Evolutionary conservation across 2,113 vertebrate species (phyloP).

Genomic region (Vulpes ferrilata): DNA sequence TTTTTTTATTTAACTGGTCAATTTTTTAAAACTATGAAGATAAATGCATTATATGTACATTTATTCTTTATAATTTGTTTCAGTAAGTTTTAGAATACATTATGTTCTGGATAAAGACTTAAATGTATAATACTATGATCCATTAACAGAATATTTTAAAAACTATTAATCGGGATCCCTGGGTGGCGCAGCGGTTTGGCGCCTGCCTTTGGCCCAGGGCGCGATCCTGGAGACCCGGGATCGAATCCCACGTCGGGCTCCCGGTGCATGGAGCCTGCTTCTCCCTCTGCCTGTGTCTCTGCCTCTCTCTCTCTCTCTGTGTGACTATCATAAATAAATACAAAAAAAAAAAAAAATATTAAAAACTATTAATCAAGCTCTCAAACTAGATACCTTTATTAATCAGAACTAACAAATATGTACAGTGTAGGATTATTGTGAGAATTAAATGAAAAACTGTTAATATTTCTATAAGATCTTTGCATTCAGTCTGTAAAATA

Average conservation of each 20-base stretch:
- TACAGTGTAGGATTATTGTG: neutral
- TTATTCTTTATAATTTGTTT: constrained; percentile 22
- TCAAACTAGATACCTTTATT: neutral
- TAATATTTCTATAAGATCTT: neutral
- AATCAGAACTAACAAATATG: neutral
- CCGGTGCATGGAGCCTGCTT: too few species aligned
- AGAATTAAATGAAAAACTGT: neutral
- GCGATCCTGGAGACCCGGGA: too few species aligned
- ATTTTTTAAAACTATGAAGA: neutral
- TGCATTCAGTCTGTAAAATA: neutral
- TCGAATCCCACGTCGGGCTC: too few species aligned
- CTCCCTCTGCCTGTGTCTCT: too few species aligned
- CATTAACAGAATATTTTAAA: neutral
- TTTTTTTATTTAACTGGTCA: neutral
- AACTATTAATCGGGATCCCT: neutral
- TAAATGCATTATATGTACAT: neutral
- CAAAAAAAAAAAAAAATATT: too few species aligned
- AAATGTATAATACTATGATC: neutral
- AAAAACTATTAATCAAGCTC: neutral
- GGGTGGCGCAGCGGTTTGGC: too few species aligned
- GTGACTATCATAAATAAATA: too few species aligned
- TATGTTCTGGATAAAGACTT: neutral
- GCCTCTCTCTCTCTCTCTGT: too few species aligned
- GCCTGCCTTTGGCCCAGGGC: too few species aligned
- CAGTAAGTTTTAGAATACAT: neutral